Percentiles rank a stretch among this genome's conserved stretches.
Evolutionary conservation across 2,888 invertebrate species (phyloP).

Genomic region (Chrysotoxum bicinctum): DNA sequence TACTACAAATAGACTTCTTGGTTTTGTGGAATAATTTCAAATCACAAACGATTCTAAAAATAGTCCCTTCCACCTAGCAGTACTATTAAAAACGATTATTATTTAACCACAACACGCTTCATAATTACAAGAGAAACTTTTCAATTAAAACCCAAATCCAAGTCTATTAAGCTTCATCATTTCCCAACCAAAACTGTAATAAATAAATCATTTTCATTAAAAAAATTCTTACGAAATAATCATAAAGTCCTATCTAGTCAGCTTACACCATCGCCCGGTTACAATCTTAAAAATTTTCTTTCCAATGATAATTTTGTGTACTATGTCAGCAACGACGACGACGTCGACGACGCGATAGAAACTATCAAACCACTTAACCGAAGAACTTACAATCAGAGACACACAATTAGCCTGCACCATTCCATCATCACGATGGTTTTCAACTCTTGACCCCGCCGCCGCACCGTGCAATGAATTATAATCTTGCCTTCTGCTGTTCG

Average conservation of each 20-base stretch:
- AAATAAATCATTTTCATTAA: conserved; percentile 63
- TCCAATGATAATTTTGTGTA: conserved; percentile 24
- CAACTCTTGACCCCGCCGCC: conserved; percentile 36
- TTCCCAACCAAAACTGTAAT: conserved; percentile 26
- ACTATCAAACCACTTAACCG: conserved; percentile 57
- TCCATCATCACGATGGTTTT: conserved; percentile 1
- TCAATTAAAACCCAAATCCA: conserved; percentile 30
- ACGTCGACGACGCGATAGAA: conserved; percentile 13
- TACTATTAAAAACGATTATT: conserved; percentile 3
- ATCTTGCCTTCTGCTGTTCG: conserved; percentile 17
- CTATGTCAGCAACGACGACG: background rate
- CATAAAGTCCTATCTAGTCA: background rate
- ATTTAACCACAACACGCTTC: conserved; percentile 24
- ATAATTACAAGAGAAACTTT: conserved; percentile 36
- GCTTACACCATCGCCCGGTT: conserved; percentile 48
- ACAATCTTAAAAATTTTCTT: conserved; percentile 29
- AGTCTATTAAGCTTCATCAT: conserved; percentile 29
- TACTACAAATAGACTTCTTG: background rate
- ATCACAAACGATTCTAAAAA: background rate
- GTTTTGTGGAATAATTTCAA: background rate
- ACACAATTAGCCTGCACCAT: conserved; percentile 25
- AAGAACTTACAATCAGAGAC: background rate
- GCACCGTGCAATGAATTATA: conserved; percentile 24
- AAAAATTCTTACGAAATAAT: conserved; percentile 47
- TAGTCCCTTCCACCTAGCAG: conserved; percentile 35